phyloP scores from a whole-genome alignment of 2,797 vertebrate genomes.

The Phataginus tetradactyla region DNA sequence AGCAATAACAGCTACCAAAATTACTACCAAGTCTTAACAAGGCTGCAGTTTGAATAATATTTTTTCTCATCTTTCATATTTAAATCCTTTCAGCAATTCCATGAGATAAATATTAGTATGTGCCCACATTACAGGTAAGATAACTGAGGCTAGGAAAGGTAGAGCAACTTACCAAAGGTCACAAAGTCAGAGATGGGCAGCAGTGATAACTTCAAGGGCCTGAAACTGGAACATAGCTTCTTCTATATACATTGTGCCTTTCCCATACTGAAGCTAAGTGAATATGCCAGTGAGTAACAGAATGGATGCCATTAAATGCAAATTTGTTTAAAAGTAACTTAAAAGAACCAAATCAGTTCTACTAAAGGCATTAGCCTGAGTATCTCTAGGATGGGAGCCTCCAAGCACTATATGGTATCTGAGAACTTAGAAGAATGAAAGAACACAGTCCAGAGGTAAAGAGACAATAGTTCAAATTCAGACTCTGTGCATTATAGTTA shows the following conservation, averaged over 20 bases:
- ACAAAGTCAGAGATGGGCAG: neutral
- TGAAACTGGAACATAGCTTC: neutral
- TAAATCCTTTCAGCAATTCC: neutral
- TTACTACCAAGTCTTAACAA: neutral
- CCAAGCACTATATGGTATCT: neutral
- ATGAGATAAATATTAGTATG: neutral
- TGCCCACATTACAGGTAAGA: neutral
- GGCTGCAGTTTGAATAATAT: neutral
- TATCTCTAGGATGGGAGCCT: neutral
- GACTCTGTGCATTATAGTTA: neutral
- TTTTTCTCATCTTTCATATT: neutral
- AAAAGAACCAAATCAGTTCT: constrained; percentile 17
- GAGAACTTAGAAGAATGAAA: constrained; percentile 11
- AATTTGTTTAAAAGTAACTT: constrained; percentile 15
- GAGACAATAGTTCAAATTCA: constrained; percentile 38
- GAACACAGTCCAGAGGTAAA: neutral
- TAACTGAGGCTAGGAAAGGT: neutral
- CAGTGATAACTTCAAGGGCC: neutral
- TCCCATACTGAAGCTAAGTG: neutral
- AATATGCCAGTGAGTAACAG: neutral
- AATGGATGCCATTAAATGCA: neutral
- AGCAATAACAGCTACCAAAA: neutral
- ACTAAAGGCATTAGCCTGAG: neutral
- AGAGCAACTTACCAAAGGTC: neutral
- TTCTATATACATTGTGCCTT: neutral